Evolutionary conservation across 1,140 invertebrate genomes (phyloP), one percentile per base, ranked within the genome.

Genomic region (Callitettix versicolor): DNA sequence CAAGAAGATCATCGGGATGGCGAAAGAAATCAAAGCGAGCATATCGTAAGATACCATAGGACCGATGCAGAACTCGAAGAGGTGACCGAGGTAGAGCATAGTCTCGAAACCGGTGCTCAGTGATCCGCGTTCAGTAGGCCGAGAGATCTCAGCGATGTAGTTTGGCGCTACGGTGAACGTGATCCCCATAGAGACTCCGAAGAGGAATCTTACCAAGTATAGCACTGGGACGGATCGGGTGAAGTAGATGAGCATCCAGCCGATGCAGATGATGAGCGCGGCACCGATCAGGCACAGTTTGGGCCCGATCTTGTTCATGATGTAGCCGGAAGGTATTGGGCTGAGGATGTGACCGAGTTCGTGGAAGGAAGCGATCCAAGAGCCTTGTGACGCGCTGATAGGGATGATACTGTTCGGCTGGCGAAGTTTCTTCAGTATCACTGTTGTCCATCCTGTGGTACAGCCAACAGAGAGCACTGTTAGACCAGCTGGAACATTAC

Each of bases 111-210:
- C 81, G 0, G 89, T 87, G 6, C 88, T 88, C 0, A 61, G 47
- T 6, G 60, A 54, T 1, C 60, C 62, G 34, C 62, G 52, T 7
- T 53, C 69, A 11, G 53, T 42, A 12, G 56, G 21, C 6, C 54
- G 36, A 17, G 57, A 81, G 30, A 91, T 88, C 72, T 93, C 89
- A 30, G 86, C 88, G 54, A 88, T 79, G 67, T 92, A 94, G 76
- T 91, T 83, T 0, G 88, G 87, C 2, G 82, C 75, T 12, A 81
- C 77, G 0, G 87, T 84, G 67, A 87, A 88, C 0, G 83, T 72
- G 60, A 86, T 77, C 1, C 87, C 85, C 7, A 86, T 74, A 2
- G 77, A 79, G 9, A 89, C 64, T 15, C 90, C 90, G 14, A 71
- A 48, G 20, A 85, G 65, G 33, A 88, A 71, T 36, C 85, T 71